Base-by-base conservation (phyloP, 2,797 vertebrate genomes). In the Typhlichthys subterraneus region DNA sequence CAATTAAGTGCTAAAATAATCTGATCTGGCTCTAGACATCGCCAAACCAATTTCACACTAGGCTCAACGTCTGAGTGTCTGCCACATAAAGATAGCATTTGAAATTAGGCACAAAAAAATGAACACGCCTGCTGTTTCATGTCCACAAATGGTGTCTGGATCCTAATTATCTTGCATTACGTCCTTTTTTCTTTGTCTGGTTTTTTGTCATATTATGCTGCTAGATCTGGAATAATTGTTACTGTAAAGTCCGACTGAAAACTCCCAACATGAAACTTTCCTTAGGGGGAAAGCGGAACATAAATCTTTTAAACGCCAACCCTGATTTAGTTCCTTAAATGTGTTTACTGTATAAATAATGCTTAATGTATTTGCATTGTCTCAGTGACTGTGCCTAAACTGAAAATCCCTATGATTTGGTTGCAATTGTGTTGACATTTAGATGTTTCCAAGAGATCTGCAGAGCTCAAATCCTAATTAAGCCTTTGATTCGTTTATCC, bases 401-500 rank as follows among this genome's bases (percentile, higher is more conserved):
- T 59, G 73, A 77, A 81, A 85, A 84, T 80, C 80, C 74, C 70
- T 17, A 7, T 38, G 63, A 76, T 83, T 82, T 66, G 63, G 45
- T 70, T 62, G 60, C 75, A 77, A 59, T 82, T 78, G 76, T 83
- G 78, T 87, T 76, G 81, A 87, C 79, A 80, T 74, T 69, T 53
- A 69, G 73, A 67, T 82, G 81, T 80, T 86, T 83, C 71, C 75
- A 69, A 80, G 51, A 70, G 80, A 85, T 83, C 84, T 80, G 80
- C 79, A 73, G 73, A 52, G 58, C 72, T 87, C 68, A 82, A 86
- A 87, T 89, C 86, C 76, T 66, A 47, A 10, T 77, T 90, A 88
- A 91, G 85, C 86, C 61, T 78, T 72, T 89, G 84, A 90, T 84
- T 89, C 85, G 63, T 83, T 79, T 85, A 85, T 89, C 84, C 79